Base-by-base conservation (phyloP, 2,888 invertebrate genomes). In the Drosophila siamana region DNA sequence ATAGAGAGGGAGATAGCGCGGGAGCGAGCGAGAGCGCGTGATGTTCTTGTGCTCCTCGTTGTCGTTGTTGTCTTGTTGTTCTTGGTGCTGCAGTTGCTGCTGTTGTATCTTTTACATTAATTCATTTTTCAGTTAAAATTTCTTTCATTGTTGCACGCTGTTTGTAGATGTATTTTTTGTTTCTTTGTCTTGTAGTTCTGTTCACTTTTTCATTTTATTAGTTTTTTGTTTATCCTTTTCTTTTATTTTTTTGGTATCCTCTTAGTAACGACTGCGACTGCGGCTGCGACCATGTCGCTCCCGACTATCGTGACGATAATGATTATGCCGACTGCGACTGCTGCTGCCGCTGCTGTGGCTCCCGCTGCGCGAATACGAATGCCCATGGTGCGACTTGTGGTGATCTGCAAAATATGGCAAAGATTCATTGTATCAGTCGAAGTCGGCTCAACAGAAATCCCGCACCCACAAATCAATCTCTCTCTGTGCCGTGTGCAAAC, bases 231-330 rank as follows among this genome's bases (percentile, higher is more conserved):
- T 30, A 15, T 30, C 6, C 54, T 46, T 54, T 69, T 79, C 6
- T 36, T 19, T 41, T 13, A 8, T 36, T 8, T 54, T 51, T 71
- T 66, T 66, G 48, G 56, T 63, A 15, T 63, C 30, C 46, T 46
- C 52, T n/a, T 91, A 92, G 74, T 91, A 91, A 69, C 90, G 91
- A 68, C 91, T 92, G 56, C 90, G 91, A 63, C 92, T 92, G 9
- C 92, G 91, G 46, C 92, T 92, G 59, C 91, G 91, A 57, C 91
- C 90, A 63, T 89, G 79, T 8, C 88, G 88, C 36, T 90, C 88
- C 46, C 86, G 90, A 69, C 84, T 84, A 4, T 77, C 86, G 40
- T 84, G 84, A n/a, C 91, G 90, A 57, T 92, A 91, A 52, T 89
- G 78, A 63, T 73, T 82, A 33, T 86, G 90, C 46, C 85, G 89